Conservation (phyloP, 2,888 invertebrate genomes). For the Cantharis flavilabris region DNA sequence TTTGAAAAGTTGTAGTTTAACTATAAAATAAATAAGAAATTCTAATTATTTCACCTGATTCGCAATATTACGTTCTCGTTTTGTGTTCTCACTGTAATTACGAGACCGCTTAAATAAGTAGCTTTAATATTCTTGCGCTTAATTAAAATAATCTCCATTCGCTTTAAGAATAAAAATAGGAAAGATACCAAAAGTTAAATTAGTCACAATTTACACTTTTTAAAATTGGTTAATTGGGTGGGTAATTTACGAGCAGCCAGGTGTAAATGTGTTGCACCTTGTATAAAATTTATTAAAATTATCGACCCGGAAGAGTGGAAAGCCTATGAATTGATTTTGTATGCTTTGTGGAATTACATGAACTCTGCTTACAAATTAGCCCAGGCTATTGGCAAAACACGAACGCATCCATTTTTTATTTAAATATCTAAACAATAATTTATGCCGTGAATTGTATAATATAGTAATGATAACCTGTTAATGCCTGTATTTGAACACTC, state of each 20-base stretch:
- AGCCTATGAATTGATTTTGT: neutral
- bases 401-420: no score
- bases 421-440: neutral
- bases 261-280: neutral
- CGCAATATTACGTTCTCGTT: neutral
- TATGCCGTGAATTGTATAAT: neutral
- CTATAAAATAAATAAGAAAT: neutral
- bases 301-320: neutral
- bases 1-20: neutral
- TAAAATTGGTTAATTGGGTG: neutral
- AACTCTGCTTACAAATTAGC: neutral
- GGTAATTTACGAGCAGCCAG: neutral
- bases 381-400: no score
- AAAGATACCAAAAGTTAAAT: neutral
- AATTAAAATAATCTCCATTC: neutral
- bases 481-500: neutral
- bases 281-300: neutral
- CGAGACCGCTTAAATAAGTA: neutral
- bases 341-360: neutral
- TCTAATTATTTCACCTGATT: neutral
- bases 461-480: neutral
- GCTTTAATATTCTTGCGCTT: neutral
- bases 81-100: neutral
- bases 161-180: neutral
- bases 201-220: neutral